These are phyloP conservation scores for Chrosomus eos DNA, from an alignment of 2,797 vertebrate genomes.

Conservation along the genomic window DNA sequence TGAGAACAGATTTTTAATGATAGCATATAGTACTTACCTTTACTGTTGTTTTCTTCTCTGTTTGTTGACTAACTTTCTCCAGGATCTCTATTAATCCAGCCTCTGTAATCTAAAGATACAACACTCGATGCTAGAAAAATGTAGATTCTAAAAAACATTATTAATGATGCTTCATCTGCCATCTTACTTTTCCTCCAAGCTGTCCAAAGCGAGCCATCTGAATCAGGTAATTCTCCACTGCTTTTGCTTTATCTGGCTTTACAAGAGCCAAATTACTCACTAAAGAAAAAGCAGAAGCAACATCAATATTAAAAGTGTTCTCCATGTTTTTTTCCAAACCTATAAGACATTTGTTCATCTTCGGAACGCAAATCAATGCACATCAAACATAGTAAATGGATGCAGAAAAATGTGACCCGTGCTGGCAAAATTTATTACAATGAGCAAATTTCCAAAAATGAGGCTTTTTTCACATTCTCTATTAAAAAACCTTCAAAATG, in stretches of 20 bases:
- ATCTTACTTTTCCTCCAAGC: constrained; percentile 88
- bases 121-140: background rate
- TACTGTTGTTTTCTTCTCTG: constrained; percentile 95
- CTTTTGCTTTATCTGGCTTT: constrained; percentile 96
- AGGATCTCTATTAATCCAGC: constrained; percentile 96
- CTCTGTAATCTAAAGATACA: constrained; percentile 85
- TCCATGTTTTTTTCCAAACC: background rate
- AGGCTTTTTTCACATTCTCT: too few species aligned
- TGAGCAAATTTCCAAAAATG: too few species aligned
- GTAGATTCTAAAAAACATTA: background rate
- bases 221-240: constrained; percentile 97
- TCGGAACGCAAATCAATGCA: background rate
- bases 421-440: too few species aligned
- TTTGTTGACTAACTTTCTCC: constrained; percentile 98
- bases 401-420: too few species aligned
- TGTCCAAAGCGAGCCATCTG: constrained; percentile 94
- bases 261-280: constrained; percentile 97
- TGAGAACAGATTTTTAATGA: background rate
- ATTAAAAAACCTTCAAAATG: too few species aligned
- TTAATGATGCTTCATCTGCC: background rate
- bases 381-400: background rate
- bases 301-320: background rate
- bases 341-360: background rate
- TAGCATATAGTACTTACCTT: constrained; percentile 79
- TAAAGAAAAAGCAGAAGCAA: constrained; percentile 61